phyloP scores from a whole-genome alignment of 2,888 invertebrate species.

The Gerris lacustris region DNA sequence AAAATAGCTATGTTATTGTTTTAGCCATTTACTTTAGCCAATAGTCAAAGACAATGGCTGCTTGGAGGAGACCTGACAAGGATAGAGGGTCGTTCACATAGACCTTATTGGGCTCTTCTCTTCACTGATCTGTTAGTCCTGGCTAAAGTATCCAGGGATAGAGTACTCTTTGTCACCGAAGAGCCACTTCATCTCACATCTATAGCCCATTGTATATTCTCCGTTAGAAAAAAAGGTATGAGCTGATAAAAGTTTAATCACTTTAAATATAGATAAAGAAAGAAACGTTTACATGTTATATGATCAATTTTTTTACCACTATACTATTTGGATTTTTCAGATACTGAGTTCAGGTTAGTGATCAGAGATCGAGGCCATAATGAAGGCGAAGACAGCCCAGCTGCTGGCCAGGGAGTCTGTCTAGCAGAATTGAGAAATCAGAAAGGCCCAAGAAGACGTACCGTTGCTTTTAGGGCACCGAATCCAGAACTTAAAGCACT shows the following conservation, averaged over 20 bases:
- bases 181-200: constrained; percentile 67
- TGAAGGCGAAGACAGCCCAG: constrained; percentile 52
- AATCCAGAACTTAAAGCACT: constrained; percentile 75
- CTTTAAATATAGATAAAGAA: constrained; percentile 9
- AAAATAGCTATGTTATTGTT: not conserved
- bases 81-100: constrained; percentile 66
- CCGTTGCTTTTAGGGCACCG: constrained; percentile 64
- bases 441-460: constrained; percentile 51
- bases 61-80: constrained; percentile 74
- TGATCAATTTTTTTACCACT: not conserved
- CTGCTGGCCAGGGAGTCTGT: constrained; percentile 56
- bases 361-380: constrained; percentile 40
- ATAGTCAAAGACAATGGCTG: constrained; percentile 77
- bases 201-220: constrained; percentile 72
- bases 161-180: constrained; percentile 76
- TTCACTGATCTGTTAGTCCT: constrained; percentile 75
- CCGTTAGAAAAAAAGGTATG: constrained; percentile 68
- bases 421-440: constrained; percentile 44
- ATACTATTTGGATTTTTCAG: constrained; percentile 38
- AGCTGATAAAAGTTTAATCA: not conserved
- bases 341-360: constrained; percentile 72
- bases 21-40: constrained; percentile 67
- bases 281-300: not conserved
- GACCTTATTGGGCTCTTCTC: constrained; percentile 74
- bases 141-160: constrained; percentile 72